Conservation (phyloP, 2,797 vertebrate genomes). For the Scleropages formosus region DNA sequence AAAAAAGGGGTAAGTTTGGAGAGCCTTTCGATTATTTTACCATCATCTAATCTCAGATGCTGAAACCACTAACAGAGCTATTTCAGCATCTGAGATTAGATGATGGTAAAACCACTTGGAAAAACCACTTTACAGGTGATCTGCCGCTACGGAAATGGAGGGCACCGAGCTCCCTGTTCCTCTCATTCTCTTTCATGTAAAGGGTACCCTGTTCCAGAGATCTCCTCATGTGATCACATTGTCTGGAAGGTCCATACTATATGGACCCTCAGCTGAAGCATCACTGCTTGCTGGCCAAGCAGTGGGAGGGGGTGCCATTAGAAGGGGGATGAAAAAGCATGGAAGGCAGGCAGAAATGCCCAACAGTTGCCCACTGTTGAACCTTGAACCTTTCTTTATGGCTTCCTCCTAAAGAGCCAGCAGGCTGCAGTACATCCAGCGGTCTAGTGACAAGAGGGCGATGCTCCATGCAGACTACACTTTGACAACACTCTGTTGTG, state of each 20-base stretch:
- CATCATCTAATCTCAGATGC: too few relatives aligned
- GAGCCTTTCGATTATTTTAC: too few relatives aligned
- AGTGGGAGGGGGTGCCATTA: slow-evolving; percentile 26
- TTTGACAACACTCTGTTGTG: not conserved
- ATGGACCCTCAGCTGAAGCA: slow-evolving; percentile 22
- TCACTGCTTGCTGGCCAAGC: slow-evolving; percentile 33
- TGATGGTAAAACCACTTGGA: too few relatives aligned
- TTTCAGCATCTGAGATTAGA: too few relatives aligned
- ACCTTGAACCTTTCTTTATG: slow-evolving; percentile 39
- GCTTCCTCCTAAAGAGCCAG: slow-evolving; percentile 46
- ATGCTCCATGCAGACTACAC: too few relatives aligned
- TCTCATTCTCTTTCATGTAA: slow-evolving; percentile 44
- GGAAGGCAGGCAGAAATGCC: slow-evolving; percentile 21
- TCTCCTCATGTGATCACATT: slow-evolving; percentile 42
- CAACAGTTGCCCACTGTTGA: slow-evolving; percentile 21
- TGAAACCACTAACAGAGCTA: too few relatives aligned
- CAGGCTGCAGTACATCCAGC: slow-evolving; percentile 12
- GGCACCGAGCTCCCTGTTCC: slow-evolving; percentile 31
- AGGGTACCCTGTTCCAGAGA: slow-evolving; percentile 29
- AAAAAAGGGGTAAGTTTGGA: too few relatives aligned
- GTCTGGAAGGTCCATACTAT: slow-evolving; percentile 43
- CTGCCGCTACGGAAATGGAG: not conserved
- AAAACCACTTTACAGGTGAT: too few relatives aligned
- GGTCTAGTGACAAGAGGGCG: not conserved
- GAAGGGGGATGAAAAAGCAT: slow-evolving; percentile 38